A percentile compares a stretch with the other conserved stretches of the same genome.
Evolutionary conservation across 2,888 invertebrate genomes (phyloP).

Genomic region (Aporophyla lueneburgensis): DNA sequence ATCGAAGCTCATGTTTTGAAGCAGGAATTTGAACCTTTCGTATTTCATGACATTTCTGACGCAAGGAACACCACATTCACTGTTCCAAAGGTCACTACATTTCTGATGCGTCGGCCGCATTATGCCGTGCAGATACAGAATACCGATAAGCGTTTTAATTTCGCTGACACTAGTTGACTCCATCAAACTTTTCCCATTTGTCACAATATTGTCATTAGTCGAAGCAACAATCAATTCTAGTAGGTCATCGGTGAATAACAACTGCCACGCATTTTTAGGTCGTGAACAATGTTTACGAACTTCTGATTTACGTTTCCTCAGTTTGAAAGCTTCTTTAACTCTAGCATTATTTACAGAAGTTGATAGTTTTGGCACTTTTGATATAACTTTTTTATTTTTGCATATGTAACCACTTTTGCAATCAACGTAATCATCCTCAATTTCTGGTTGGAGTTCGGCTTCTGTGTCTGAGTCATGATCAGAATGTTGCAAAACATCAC

Average conservation of each 20-base stretch:
- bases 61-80: slow-evolving; percentile 79
- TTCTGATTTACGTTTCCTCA: slow-evolving; percentile 75
- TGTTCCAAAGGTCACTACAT: slow-evolving; percentile 83
- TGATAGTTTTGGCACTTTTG: slow-evolving; percentile 76
- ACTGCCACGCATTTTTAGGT: slow-evolving; percentile 85
- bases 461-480: slow-evolving; percentile 87
- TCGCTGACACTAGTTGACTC: slow-evolving; percentile 77
- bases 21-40: slow-evolving; percentile 83
- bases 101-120: slow-evolving; percentile 85
- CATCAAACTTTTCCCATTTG: slow-evolving; percentile 67
- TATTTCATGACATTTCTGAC: slow-evolving; percentile 81
- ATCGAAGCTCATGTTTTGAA: slow-evolving; percentile 83
- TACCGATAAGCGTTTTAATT: slow-evolving; percentile 85
- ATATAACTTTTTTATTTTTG: slow-evolving; percentile 77
- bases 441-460: slow-evolving; percentile 78
- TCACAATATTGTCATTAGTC: slow-evolving; percentile 83
- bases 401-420: slow-evolving; percentile 81
- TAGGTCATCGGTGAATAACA: slow-evolving; percentile 84
- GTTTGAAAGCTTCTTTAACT: slow-evolving; percentile 71
- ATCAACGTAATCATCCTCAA: slow-evolving; percentile 77
- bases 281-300: slow-evolving; percentile 71
- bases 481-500: slow-evolving; percentile 82
- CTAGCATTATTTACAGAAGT: slow-evolving; percentile 67
- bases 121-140: slow-evolving; percentile 86
- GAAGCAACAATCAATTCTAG: slow-evolving; percentile 83